Base-by-base conservation (phyloP, 2,888 invertebrate species). In the Drosophila mimica region DNA sequence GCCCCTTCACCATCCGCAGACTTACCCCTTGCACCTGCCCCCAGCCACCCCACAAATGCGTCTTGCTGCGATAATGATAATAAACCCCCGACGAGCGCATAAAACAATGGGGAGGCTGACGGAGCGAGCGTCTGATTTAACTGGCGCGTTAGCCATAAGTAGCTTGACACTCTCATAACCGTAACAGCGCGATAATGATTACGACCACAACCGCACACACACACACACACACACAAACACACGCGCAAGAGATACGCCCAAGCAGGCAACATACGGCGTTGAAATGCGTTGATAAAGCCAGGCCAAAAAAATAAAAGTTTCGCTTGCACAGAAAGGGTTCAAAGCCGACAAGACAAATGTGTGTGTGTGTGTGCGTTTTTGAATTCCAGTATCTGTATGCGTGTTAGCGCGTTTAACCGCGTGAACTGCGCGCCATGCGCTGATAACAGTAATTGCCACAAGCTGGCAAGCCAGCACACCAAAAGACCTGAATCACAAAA, bases 101-200 rank as follows among this genome's bases (percentile, higher is more conserved):
- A 81, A 90, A 87, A 90, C 87, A 88, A 83, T 83, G 15, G 82
- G 88, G 87, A 70, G 82, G 81, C 80, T 74, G 57, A 66, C 83
- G 85, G 83, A 72, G 79, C 70, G 74, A 66, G 82, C 70, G 84
- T 76, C 89, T 89, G 84, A 84, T 87, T 84, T 84, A 87, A 89
- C 82, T 88, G 81, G 72, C 78, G 89, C 88, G 88, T 76, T 87
- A 82, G 81, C 87, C 91, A 82, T 91, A 86, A 89, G 81, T 84
- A 86, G 89, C 91, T 89, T 91, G 91, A 88, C 91, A 91, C 88
- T 91, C 90, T 91, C 84, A 91, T 85, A 91, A 91, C 85, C 91
- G 88, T 91, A 91, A 91, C 88, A 89, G 76, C 72, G 87, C 91
- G 91, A 91, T 91, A 91, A 91, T 91, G 91, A 89, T 90, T 89